Evolutionary conservation across 2,113 vertebrate species (phyloP).

Genomic region (Podocnemis expansa): DNA sequence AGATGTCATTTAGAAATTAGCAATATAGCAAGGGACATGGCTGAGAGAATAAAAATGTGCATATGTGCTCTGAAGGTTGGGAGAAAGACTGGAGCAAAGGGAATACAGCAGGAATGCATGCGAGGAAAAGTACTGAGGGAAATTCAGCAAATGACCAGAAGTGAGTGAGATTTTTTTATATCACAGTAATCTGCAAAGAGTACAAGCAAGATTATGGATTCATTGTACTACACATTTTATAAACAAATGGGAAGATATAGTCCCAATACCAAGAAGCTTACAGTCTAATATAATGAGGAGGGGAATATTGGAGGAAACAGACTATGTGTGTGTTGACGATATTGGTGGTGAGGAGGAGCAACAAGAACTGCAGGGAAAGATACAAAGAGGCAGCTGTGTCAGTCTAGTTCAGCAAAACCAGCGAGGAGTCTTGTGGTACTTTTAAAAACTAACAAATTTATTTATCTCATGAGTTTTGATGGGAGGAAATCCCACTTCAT

Average conservation of each 20-base stretch:
- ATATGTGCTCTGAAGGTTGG: accelerated
- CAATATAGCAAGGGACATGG: not conserved
- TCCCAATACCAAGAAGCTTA: not conserved
- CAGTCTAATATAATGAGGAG: not conserved
- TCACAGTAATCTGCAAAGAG: not conserved
- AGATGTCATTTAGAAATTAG: conserved; percentile 41
- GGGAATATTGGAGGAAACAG: not conserved
- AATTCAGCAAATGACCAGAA: not conserved
- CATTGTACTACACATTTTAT: not conserved
- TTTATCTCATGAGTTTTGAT: no score
- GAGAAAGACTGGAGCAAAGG: not conserved
- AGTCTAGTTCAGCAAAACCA: no score
- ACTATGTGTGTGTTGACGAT: not conserved
- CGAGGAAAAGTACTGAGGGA: not conserved
- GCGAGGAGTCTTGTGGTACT: no score
- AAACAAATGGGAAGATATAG: not conserved
- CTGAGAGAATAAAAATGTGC: not conserved
- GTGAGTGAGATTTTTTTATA: not conserved
- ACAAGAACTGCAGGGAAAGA: not conserved
- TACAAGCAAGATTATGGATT: not conserved
- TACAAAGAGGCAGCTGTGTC: no score
- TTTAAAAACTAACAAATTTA: no score
- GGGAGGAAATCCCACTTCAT: no score
- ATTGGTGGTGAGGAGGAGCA: not conserved
- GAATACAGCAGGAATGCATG: not conserved